Conservation (phyloP, 2,113 vertebrate genomes). For the Donacobius atricapilla region DNA sequence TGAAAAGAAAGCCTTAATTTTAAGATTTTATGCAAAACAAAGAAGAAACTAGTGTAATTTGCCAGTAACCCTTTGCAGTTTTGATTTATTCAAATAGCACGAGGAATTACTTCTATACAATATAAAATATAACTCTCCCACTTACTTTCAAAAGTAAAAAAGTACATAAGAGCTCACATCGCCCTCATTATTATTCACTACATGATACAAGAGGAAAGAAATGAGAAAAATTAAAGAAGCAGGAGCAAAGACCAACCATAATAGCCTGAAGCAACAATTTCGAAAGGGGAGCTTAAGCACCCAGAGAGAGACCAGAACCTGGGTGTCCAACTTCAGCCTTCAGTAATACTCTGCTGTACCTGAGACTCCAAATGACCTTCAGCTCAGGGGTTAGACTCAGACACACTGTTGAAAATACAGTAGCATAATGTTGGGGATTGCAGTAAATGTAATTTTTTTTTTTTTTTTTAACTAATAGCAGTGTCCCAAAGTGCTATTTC, state of each 20-base stretch:
- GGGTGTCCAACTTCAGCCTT: background rate
- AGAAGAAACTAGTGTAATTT: background rate
- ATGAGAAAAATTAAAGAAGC: background rate
- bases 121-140: background rate
- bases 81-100: background rate
- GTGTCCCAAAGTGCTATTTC: background rate
- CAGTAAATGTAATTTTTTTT: background rate
- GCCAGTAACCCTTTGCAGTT: background rate
- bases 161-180: background rate
- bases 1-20: background rate
- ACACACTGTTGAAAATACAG: background rate
- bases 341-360: background rate
- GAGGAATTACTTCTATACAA: background rate
- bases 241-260: background rate
- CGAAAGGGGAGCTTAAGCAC: background rate
- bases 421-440: background rate
- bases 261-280: slow-evolving; percentile 19
- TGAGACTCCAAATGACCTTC: background rate
- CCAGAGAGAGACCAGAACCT: background rate
- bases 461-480: background rate
- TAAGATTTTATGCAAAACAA: background rate
- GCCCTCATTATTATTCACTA: slow-evolving; percentile 22
- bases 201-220: background rate
- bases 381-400: background rate
- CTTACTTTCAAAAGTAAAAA: background rate